Conservation (phyloP, 1,140 invertebrate species). For the Tetraneura akinire region DNA sequence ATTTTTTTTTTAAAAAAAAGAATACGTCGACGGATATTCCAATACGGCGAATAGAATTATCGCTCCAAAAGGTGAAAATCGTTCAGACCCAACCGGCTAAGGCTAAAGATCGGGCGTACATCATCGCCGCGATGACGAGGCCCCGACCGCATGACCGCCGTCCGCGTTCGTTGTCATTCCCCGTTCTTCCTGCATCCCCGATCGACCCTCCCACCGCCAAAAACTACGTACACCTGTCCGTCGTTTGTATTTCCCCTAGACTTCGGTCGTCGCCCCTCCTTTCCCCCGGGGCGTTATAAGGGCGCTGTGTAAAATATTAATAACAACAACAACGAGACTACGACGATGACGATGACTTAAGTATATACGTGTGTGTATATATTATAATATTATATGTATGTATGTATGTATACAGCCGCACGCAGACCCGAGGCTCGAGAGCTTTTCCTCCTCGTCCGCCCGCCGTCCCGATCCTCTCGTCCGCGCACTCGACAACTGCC, state of each 20-base stretch:
- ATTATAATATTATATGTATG: too few relatives aligned
- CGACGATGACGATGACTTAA: constrained; percentile 3
- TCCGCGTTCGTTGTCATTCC: not conserved
- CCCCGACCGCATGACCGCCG: not conserved
- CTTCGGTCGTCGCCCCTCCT: too few relatives aligned
- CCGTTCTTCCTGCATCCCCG: not conserved
- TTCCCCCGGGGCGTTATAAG: not conserved
- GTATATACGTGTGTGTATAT: too few relatives aligned
- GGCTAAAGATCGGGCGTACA: too few relatives aligned
- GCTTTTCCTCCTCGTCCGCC: constrained; percentile 23
- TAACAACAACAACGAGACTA: constrained; percentile 10
- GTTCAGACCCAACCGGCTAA: too few relatives aligned
- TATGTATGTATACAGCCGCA: not conserved
- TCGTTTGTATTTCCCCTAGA: not conserved
- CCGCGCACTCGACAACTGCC: not conserved
- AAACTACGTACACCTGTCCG: too few relatives aligned
- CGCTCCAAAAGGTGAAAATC: too few relatives aligned
- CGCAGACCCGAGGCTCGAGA: not conserved
- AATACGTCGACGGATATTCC: too few relatives aligned
- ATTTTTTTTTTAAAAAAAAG: too few relatives aligned
- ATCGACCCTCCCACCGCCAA: not conserved
- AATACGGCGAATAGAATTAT: too few relatives aligned
- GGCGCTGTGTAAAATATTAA: not conserved
- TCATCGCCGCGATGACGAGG: too few relatives aligned
- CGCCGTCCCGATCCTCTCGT: not conserved